Conservation (phyloP, 2,888 invertebrate species). For the Chymomyza caudatula region DNA sequence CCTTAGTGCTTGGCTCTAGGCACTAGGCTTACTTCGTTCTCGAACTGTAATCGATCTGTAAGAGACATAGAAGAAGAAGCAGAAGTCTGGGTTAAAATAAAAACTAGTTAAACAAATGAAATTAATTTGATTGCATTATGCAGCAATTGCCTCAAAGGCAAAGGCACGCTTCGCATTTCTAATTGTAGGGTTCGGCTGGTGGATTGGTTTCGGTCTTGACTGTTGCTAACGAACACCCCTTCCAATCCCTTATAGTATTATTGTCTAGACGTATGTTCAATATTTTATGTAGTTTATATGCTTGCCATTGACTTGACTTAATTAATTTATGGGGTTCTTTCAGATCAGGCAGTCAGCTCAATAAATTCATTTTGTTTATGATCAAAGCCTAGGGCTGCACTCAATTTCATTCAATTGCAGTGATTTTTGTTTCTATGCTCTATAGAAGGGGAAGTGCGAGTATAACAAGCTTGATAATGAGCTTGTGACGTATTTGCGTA, state of each 20-base stretch:
- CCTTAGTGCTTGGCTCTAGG: constrained; percentile 49
- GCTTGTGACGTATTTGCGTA: background rate
- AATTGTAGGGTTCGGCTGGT: constrained; percentile 37
- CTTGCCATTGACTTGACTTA: constrained; percentile 35
- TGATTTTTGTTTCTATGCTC: background rate
- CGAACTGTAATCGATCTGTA: constrained; percentile 49
- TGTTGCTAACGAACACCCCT: background rate
- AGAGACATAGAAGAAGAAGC: constrained; percentile 10
- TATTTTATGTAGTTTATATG: constrained; percentile 53
- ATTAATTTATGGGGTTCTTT: constrained; percentile 55
- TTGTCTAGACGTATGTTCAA: constrained; percentile 16
- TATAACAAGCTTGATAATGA: background rate
- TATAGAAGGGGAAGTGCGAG: background rate
- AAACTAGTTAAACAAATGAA: background rate
- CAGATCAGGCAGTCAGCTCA: constrained; percentile 26
- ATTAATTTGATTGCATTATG: constrained; percentile 43
- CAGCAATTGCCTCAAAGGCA: constrained; percentile 14
- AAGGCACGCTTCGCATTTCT: constrained; percentile 2
- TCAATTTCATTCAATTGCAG: constrained; percentile 12
- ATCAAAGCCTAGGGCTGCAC: constrained; percentile 8
- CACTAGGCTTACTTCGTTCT: background rate
- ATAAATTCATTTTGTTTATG: constrained; percentile 49
- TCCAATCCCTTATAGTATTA: background rate
- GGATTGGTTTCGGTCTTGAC: background rate
- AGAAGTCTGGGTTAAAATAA: background rate